A percentile compares a stretch with the other conserved stretches of the same genome.
phyloP scores from a whole-genome alignment of 1,140 invertebrate species.

The Ooceraea biroi region DNA sequence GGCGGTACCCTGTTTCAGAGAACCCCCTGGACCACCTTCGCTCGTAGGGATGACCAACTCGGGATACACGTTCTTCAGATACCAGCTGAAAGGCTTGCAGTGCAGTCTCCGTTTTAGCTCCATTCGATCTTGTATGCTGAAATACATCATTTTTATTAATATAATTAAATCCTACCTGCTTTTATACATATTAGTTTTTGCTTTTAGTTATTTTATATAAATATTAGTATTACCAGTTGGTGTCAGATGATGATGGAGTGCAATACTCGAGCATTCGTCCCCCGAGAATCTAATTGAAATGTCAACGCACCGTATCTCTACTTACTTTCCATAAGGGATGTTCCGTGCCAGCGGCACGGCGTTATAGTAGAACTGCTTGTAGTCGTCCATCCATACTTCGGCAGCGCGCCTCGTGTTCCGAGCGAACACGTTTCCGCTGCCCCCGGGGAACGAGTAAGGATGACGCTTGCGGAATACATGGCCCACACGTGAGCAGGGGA shows the following conservation, averaged over 20 bases:
- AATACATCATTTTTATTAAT: constrained; percentile 72
- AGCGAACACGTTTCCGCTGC: constrained; percentile 96
- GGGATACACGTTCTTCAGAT: constrained; percentile 98
- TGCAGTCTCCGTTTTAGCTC: constrained; percentile 93
- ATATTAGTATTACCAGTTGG: background rate
- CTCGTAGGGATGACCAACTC: constrained; percentile 93
- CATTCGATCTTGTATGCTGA: constrained; percentile 94
- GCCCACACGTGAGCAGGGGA: constrained; percentile 96
- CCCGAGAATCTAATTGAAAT: constrained; percentile 33
- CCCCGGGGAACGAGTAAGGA: constrained; percentile 97
- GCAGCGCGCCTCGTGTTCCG: constrained; percentile 94
- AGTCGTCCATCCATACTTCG: constrained; percentile 99
- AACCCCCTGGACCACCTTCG: constrained; percentile 87
- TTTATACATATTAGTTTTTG: too few relatives aligned
- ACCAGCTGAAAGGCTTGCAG: constrained; percentile 99
- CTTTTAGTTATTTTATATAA: too few relatives aligned
- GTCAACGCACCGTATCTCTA: constrained; percentile 77
- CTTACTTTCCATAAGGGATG: constrained; percentile 96
- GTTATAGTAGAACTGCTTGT: constrained; percentile 96
- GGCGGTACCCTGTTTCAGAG: constrained; percentile 92
- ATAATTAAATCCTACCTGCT: background rate
- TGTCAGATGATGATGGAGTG: background rate
- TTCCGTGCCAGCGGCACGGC: constrained; percentile 95
- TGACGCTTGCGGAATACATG: constrained; percentile 97
- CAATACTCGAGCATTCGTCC: background rate